phyloP scores from a whole-genome alignment of 2,888 invertebrate species.

The Apodemia mormo region DNA sequence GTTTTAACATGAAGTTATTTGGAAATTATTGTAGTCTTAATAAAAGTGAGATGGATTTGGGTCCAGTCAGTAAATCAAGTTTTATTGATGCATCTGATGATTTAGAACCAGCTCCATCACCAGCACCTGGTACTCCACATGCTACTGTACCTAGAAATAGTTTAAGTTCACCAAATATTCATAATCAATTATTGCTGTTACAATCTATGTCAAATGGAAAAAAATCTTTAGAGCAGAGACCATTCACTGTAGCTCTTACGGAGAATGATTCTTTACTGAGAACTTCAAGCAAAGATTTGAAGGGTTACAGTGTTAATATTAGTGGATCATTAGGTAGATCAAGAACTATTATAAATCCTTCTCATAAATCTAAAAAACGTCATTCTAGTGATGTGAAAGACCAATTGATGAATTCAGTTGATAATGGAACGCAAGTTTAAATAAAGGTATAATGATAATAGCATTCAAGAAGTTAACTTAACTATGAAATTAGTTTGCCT shows the following conservation, averaged over 20 bases:
- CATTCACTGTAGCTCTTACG: conserved; percentile 61
- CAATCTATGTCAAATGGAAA: conserved; percentile 59
- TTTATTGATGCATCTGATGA: conserved; percentile 75
- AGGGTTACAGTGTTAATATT: conserved; percentile 50
- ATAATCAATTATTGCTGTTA: conserved; percentile 71
- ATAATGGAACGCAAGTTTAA: conserved; percentile 93
- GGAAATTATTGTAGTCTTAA: conserved; percentile 89
- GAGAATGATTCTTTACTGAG: conserved; percentile 61
- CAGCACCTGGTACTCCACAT: conserved; percentile 77
- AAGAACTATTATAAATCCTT: conserved; percentile 87
- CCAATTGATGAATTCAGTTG: conserved; percentile 90
- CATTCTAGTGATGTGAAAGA: conserved; percentile 84
- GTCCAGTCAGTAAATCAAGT: conserved; percentile 74
- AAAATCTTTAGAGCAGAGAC: conserved; percentile 50
- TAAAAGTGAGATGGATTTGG: conserved; percentile 84
- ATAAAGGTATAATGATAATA: conserved; percentile 1
- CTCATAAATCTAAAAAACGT: conserved; percentile 90
- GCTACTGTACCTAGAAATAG: conserved; percentile 72
- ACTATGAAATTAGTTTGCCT: not conserved
- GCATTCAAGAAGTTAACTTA: too few species aligned
- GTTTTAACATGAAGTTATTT: conserved; percentile 91
- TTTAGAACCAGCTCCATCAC: conserved; percentile 72
- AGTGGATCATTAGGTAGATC: conserved; percentile 60
- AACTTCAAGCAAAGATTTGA: conserved; percentile 52
- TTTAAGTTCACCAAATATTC: conserved; percentile 76